phyloP scores from a whole-genome alignment of 2,113 vertebrate genomes.

The Scortum barcoo region DNA sequence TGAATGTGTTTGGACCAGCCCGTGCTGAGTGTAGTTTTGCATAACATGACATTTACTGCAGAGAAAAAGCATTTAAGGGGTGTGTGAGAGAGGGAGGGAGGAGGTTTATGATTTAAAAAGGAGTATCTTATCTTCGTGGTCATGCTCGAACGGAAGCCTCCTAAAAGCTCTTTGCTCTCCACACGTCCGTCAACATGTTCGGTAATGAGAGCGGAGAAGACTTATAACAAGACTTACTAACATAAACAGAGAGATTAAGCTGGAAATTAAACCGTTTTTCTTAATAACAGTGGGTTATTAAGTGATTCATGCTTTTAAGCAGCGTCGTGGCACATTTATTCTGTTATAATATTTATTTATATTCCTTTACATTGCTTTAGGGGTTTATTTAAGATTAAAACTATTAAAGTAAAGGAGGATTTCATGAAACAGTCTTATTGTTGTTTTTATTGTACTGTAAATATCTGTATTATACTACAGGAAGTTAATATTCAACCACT shows the following conservation, averaged over 20 bases:
- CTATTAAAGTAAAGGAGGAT: too few relatives aligned
- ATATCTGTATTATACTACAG: too few relatives aligned
- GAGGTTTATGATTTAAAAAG: neutral
- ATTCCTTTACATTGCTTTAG: neutral
- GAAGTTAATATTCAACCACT: neutral
- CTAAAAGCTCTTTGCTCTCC: neutral
- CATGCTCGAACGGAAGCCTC: constrained; percentile 24
- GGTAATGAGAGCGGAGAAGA: neutral
- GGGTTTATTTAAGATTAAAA: neutral
- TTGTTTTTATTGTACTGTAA: neutral
- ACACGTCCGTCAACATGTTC: neutral
- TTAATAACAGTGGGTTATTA: neutral
- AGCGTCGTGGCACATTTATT: neutral
- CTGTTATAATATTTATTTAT: neutral
- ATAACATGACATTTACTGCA: neutral
- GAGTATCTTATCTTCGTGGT: constrained; percentile 18
- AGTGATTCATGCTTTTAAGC: neutral
- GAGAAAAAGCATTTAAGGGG: neutral
- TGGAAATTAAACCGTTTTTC: neutral
- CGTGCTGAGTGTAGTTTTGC: neutral
- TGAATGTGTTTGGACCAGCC: neutral
- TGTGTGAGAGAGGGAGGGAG: neutral
- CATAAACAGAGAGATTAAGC: neutral
- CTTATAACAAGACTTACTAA: neutral
- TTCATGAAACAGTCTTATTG: too few relatives aligned